phyloP scores from a whole-genome alignment of 2,797 vertebrate genomes.

The Cuniculus paca region DNA sequence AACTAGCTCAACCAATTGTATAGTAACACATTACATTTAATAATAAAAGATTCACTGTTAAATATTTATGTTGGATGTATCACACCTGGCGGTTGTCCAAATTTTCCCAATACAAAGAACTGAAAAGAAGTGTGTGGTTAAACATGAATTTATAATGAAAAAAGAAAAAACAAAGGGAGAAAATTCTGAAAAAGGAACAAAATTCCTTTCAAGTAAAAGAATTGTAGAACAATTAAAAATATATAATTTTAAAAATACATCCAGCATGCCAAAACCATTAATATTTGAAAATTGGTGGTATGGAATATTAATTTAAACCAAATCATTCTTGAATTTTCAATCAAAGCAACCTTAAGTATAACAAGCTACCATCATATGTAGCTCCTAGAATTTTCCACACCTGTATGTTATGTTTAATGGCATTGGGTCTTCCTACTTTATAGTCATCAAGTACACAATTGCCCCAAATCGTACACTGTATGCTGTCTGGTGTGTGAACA shows the following conservation, averaged over 20 bases:
- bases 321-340: slow-evolving; percentile 3
- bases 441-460: slow-evolving; percentile 3
- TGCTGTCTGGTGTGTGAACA: background rate
- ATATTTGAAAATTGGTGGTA: slow-evolving; percentile 57
- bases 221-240: slow-evolving; percentile 19
- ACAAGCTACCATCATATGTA: background rate
- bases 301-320: slow-evolving; percentile 40
- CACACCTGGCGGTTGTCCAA: background rate
- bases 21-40: background rate
- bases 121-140: slow-evolving; percentile 11
- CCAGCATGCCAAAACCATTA: slow-evolving; percentile 16
- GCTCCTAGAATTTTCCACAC: background rate
- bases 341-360: slow-evolving; percentile 38
- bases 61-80: slow-evolving; percentile 45
- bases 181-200: slow-evolving; percentile 26
- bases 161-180: background rate
- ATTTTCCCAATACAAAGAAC: slow-evolving; percentile 27
- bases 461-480: background rate
- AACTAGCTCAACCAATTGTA: background rate
- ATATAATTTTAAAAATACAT: background rate
- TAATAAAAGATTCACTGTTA: background rate
- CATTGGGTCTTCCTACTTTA: background rate
- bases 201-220: slow-evolving; percentile 51
- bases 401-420: background rate
- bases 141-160: slow-evolving; percentile 47